Evolutionary conservation across 2,113 vertebrate genomes (phyloP).

Genomic region (Tyrannus savana): DNA sequence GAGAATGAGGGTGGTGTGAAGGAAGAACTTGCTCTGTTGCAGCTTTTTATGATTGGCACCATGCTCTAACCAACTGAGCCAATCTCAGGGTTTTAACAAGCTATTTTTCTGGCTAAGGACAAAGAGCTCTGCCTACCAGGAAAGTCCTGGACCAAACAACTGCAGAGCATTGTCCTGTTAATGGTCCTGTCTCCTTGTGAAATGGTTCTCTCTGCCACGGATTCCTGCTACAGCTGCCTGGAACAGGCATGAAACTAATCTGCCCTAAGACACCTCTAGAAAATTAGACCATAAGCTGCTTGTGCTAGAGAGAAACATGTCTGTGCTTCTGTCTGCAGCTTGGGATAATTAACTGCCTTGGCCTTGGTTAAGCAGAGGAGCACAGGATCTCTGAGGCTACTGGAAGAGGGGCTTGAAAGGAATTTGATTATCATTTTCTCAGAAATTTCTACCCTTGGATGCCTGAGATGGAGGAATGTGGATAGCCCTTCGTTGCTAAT

Average conservation of each 20-base stretch:
- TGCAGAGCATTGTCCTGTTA: not conserved
- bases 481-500: not conserved
- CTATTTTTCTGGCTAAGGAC: not conserved
- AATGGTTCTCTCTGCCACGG: not conserved
- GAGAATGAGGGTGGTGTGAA: not conserved
- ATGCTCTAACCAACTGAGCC: not conserved
- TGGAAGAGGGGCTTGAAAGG: not conserved
- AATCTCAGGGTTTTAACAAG: not conserved
- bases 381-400: not conserved
- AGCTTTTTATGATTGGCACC: not conserved
- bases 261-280: not conserved
- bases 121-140: not conserved
- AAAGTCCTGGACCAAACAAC: not conserved
- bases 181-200: not conserved
- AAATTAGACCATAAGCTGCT: conserved; percentile 19
- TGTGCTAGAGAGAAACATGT: not conserved
- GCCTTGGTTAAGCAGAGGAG: not conserved
- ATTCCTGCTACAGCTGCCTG: not conserved
- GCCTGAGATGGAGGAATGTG: not conserved
- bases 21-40: not conserved
- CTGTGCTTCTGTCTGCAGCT: not conserved
- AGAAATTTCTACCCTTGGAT: not conserved
- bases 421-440: not conserved
- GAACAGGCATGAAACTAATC: not conserved
- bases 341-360: not conserved